phyloP scores from a whole-genome alignment of 2,888 invertebrate genomes.

The Danaus chrysippus region DNA sequence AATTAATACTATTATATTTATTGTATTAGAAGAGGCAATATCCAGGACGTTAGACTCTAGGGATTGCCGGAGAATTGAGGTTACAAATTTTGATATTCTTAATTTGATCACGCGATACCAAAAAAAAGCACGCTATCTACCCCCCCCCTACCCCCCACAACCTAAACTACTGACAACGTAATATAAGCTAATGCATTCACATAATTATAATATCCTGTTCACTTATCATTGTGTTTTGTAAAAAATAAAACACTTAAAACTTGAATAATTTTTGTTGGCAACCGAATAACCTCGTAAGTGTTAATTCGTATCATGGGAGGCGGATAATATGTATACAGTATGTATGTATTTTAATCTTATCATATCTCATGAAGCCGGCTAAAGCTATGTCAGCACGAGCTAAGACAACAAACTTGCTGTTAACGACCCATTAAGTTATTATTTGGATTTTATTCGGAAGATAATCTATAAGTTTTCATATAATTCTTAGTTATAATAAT shows the following conservation, averaged over 20 bases:
- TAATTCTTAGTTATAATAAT: too few species aligned
- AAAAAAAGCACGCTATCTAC: neutral
- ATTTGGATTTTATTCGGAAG: too few species aligned
- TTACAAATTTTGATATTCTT: slow-evolving; percentile 21
- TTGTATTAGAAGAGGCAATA: slow-evolving; percentile 1
- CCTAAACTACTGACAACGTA: too few species aligned
- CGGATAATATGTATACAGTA: neutral
- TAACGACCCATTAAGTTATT: too few species aligned
- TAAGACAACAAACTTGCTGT: neutral
- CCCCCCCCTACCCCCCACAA: too few species aligned
- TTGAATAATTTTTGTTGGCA: too few species aligned
- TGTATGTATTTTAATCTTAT: neutral
- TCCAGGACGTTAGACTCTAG: slow-evolving; percentile 5
- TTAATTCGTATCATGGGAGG: neutral
- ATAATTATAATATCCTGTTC: neutral
- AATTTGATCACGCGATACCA: slow-evolving; percentile 21
- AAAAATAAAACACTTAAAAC: too few species aligned
- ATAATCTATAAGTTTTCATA: too few species aligned
- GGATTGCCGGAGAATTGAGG: slow-evolving; percentile 23
- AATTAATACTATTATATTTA: neutral
- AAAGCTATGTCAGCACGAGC: neutral
- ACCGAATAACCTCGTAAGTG: too few species aligned
- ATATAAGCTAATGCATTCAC: neutral
- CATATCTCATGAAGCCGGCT: neutral
- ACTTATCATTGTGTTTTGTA: too few species aligned